A percentile compares a stretch with the other conserved stretches of the same genome.
phyloP scores from a whole-genome alignment of 1,140 invertebrate species.

The Ptiloglossa arizonensis region DNA sequence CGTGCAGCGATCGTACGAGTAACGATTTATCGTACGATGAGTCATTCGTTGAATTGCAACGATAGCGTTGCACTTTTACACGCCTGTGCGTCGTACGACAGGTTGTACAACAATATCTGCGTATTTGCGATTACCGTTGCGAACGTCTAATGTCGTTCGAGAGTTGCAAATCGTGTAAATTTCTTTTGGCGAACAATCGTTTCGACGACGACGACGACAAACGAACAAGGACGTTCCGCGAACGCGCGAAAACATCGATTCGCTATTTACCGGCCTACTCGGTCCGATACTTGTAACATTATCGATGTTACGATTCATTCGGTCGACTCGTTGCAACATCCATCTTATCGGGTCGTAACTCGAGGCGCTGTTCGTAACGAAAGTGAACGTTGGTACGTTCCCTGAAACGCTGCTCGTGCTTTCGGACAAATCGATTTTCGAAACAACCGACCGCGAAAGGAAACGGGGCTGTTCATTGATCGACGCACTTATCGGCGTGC shows the following conservation, averaged over 20 bases:
- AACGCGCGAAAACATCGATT: slow-evolving; percentile 34
- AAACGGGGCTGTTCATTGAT: slow-evolving; percentile 15
- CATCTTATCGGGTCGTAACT: slow-evolving; percentile 47
- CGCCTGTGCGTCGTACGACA: too few relatives aligned
- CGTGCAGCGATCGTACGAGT: too few relatives aligned
- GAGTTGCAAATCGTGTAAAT: too few relatives aligned
- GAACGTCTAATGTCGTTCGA: too few relatives aligned
- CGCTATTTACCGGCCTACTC: slow-evolving; percentile 35
- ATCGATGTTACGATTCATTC: slow-evolving; percentile 62
- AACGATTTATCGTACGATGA: too few relatives aligned
- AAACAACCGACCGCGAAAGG: neutral
- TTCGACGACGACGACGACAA: too few relatives aligned
- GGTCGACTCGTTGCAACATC: slow-evolving; percentile 54
- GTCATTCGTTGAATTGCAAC: too few relatives aligned
- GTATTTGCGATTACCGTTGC: too few relatives aligned
- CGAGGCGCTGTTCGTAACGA: slow-evolving; percentile 30
- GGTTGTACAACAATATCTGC: too few relatives aligned
- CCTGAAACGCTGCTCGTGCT: slow-evolving; percentile 33
- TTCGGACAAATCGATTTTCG: slow-evolving; percentile 24
- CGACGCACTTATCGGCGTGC: neutral
- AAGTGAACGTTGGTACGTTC: slow-evolving; percentile 22
- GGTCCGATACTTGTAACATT: slow-evolving; percentile 43
- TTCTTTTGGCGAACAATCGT: neutral
- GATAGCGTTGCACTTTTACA: too few relatives aligned
- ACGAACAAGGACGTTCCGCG: slow-evolving; percentile 8